Conservation (phyloP, 2,113 vertebrate species). For the Pantherophis guttatus region DNA sequence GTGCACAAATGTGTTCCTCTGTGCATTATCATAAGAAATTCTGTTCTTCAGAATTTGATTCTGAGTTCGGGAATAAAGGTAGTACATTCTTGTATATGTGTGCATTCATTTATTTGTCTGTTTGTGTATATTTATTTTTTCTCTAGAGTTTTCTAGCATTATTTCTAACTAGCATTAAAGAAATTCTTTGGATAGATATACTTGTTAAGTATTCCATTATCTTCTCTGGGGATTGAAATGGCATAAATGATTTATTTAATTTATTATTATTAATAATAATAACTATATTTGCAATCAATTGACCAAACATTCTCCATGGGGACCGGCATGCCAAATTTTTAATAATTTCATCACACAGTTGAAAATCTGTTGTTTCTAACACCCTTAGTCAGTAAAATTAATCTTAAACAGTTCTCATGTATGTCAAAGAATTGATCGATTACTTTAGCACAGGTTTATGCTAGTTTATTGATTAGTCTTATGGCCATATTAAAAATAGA, state of each 20-base stretch:
- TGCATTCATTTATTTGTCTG: neutral
- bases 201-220: neutral
- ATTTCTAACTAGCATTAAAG: neutral
- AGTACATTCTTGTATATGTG: neutral
- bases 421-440: neutral
- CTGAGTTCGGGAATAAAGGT: neutral
- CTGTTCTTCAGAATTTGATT: neutral
- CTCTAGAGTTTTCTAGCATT: neutral
- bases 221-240: neutral
- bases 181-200: neutral
- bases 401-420: neutral
- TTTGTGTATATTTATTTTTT: neutral
- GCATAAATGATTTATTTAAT: neutral
- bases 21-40: neutral
- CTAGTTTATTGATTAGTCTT: neutral
- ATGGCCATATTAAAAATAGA: neutral
- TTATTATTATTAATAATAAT: neutral
- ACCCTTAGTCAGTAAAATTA: neutral
- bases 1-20: neutral
- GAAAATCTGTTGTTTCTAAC: neutral
- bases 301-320: neutral
- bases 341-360: neutral
- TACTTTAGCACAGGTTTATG: neutral
- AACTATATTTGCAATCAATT: neutral
- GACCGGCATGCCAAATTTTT: neutral